Conservation (phyloP, 2,113 vertebrate species). For the Syngnathoides biaculeatus region DNA sequence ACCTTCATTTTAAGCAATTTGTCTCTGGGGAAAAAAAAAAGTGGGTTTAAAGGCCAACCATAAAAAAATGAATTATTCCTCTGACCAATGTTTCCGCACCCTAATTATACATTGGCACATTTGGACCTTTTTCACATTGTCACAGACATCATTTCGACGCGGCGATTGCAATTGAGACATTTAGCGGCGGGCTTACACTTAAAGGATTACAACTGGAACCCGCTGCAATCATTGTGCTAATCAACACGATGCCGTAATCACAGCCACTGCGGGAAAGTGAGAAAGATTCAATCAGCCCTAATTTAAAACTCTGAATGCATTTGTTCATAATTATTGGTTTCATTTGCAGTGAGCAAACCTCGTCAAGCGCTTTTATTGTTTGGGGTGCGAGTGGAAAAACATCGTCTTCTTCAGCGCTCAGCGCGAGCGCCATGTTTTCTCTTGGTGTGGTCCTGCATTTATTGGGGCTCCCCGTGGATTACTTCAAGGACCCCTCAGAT, state of each 20-base stretch:
- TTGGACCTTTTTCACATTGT: constrained; percentile 5
- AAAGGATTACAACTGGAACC: constrained; percentile 6
- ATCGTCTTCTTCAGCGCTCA: constrained; percentile 23
- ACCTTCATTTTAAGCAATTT: neutral
- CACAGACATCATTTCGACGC: constrained; percentile 6
- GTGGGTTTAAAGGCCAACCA: neutral
- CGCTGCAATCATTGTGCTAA: constrained; percentile 9
- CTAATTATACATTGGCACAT: constrained; percentile 18
- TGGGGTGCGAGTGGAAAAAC: neutral
- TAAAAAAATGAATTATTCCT: constrained; percentile 6
- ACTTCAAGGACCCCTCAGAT: constrained; percentile 65
- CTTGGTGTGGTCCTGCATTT: constrained; percentile 41
- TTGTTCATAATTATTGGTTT: neutral
- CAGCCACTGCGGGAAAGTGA: constrained; percentile 1
- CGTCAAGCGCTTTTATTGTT: constrained; percentile 46
- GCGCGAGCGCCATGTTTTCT: constrained; percentile 34
- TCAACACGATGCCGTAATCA: constrained; percentile 10
- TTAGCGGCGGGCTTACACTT: constrained; percentile 1
- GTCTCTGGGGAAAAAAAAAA: neutral
- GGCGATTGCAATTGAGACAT: constrained; percentile 8
- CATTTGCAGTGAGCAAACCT: constrained; percentile 31
- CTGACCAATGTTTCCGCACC: constrained; percentile 2
- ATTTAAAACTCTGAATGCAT: neutral
- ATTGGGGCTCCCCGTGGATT: constrained; percentile 43
- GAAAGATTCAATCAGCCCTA: constrained; percentile 7